These are phyloP conservation scores for Chaenodraco wilsoni DNA, from an alignment of 2,797 vertebrate species.

Conservation along the genomic window DNA sequence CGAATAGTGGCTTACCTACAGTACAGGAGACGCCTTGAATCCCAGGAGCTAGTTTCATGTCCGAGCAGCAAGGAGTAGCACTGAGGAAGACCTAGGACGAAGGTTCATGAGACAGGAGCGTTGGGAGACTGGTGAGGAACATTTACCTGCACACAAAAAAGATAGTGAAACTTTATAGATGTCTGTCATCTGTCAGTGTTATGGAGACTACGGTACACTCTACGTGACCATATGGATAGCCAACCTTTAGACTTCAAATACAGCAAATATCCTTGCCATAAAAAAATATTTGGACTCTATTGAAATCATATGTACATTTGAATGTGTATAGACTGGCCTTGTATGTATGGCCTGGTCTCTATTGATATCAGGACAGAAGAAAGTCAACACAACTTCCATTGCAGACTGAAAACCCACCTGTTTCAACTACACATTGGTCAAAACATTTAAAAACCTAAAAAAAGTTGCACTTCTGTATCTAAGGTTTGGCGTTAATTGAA, in stretches of 20 bases:
- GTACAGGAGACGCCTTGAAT: conserved; percentile 40
- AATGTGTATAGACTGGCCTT: conserved; percentile 4
- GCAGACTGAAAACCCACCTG: no score
- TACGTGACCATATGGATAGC: not conserved
- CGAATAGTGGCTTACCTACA: conserved; percentile 75
- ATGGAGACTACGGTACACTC: not conserved
- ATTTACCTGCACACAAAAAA: not conserved
- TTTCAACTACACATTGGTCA: no score
- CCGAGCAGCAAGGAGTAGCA: conserved; percentile 35
- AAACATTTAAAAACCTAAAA: no score
- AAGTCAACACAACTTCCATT: no score
- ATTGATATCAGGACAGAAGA: no score
- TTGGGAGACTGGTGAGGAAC: conserved; percentile 60
- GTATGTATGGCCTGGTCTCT: not conserved
- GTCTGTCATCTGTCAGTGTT: not conserved
- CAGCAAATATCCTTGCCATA: not conserved
- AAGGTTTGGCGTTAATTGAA: no score
- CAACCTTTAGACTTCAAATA: not conserved
- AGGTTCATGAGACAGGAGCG: conserved; percentile 22
- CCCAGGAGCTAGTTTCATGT: conserved; percentile 45
- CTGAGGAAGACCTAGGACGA: conserved; percentile 6
- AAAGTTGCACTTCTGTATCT: no score
- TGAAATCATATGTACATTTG: not conserved
- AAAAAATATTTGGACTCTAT: not conserved
- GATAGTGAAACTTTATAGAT: not conserved